Evolutionary conservation across 2,888 invertebrate genomes (phyloP).

Genomic region (Molorchus minor): DNA sequence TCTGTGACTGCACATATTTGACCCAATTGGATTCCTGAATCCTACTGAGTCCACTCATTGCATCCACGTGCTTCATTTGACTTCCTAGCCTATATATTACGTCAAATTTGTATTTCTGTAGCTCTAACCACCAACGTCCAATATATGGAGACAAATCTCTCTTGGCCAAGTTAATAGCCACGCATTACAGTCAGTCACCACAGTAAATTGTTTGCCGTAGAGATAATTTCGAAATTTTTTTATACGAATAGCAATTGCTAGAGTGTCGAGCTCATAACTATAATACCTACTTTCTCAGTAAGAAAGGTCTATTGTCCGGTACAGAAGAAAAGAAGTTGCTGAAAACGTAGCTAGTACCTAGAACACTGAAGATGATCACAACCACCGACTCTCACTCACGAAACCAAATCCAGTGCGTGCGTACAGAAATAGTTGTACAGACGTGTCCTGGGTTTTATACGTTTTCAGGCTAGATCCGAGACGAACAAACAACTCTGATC

Average conservation of each 20-base stretch:
- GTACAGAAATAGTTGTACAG: no score
- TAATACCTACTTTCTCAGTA: conserved; percentile 20
- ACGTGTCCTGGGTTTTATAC: no score
- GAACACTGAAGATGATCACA: no score
- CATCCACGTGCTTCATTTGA: conserved; percentile 48
- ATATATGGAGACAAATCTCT: conserved; percentile 31
- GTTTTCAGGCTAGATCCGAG: no score
- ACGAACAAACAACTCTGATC: no score
- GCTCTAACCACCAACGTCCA: conserved; percentile 47
- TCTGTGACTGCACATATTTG: conserved; percentile 27
- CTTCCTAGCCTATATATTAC: conserved; percentile 44
- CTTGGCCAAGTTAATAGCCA: conserved; percentile 27
- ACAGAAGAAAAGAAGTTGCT: no score
- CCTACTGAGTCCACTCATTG: conserved; percentile 36
- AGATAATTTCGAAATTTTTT: conserved; percentile 20
- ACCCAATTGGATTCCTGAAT: conserved; percentile 31
- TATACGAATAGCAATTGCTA: conserved; percentile 24
- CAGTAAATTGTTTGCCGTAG: conserved; percentile 10
- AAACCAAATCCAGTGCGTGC: no score
- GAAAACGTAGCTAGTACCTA: no score
- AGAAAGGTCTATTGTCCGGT: no score
- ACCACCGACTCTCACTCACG: no score
- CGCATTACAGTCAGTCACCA: conserved; percentile 29
- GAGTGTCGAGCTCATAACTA: conserved; percentile 31
- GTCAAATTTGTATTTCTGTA: conserved; percentile 46